Evolutionary conservation across 2,113 vertebrate genomes (phyloP), one percentile per base, ranked within the genome.

Genomic region (Caranx ignobilis): DNA sequence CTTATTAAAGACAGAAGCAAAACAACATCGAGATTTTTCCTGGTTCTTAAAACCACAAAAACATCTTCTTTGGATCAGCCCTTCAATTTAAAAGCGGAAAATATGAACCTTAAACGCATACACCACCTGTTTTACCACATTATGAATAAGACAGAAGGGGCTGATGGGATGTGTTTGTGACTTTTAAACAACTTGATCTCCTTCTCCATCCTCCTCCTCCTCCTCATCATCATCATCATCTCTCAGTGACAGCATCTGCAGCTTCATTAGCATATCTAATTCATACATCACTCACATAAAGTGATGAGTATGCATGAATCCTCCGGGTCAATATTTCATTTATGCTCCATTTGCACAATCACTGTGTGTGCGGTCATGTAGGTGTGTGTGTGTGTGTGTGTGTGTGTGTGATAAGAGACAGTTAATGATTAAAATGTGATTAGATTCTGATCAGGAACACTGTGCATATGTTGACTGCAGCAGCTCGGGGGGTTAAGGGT

Each of bases 351-450:
- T 84, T 86, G 81, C 88, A 88, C 75, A 76, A 68, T 73, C 56
- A 19, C 43, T n/a, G 48, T 56, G 62, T 70, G 39, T 41, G 39
- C 10, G 39, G 37, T 37, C 37, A 37, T 39, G 39, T 39, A 9
- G 8, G 39, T 41, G 39, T 41, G 39, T 41, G 39, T 41, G 61
- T 48, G 2, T 54, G 34, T 52, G 39, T 41, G 75, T 70, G 35
- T 70, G 67, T 69, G 26, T 4, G 60, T 54, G 50, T 31, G 83
- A 84, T 87, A 88, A 82, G 54, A 18, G 65, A 35, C 67, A 54
- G 90, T 90, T 93, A 92, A 93, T 93, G 72, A 90, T 93, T 91
- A 71, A 75, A 67, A 21, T 57, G 59, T 76, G 86, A 89, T 92
- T 88, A 89, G 87, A 91, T 84, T 68, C 56, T 43, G 75, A 82